A percentile compares a stretch with the other conserved stretches of the same genome.
Evolutionary conservation across 1,140 invertebrate species (phyloP).

Genomic region (Brachystomella parvula): DNA sequence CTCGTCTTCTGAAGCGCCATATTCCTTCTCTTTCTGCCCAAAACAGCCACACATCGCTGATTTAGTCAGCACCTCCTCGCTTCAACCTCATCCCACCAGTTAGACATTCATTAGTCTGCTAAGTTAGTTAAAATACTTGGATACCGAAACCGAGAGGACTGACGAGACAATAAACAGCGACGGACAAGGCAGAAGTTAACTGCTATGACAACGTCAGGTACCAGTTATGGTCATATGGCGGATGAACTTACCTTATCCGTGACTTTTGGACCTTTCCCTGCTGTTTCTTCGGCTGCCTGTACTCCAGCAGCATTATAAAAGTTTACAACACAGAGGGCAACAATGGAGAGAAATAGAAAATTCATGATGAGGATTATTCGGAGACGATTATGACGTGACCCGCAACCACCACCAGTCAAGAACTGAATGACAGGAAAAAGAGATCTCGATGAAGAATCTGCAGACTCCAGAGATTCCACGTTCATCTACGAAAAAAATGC

Average conservation of each 20-base stretch:
- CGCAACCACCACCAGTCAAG: constrained; percentile 1
- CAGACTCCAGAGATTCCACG: constrained; percentile 5
- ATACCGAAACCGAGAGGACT: background rate
- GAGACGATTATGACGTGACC: background rate
- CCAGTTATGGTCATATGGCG: no score
- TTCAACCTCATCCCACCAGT: no score
- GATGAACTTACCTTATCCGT: background rate
- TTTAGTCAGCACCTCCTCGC: no score
- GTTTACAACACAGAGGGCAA: background rate
- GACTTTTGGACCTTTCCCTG: background rate
- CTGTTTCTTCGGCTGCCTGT: background rate
- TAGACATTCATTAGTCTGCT: no score
- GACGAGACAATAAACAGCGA: background rate
- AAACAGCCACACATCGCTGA: no score
- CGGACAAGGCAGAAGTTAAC: background rate
- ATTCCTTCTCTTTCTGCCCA: no score
- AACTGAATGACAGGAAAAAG: background rate
- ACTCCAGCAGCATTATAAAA: background rate
- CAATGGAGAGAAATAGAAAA: background rate
- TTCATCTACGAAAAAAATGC: no score
- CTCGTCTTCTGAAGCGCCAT: background rate
- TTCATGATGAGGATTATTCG: background rate
- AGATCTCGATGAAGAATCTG: background rate
- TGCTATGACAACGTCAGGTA: no score
- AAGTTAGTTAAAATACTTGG: no score